Evolutionary conservation across 2,797 vertebrate genomes (phyloP), one percentile per base, ranked within the genome.

Genomic region (Antennarius maculatus): DNA sequence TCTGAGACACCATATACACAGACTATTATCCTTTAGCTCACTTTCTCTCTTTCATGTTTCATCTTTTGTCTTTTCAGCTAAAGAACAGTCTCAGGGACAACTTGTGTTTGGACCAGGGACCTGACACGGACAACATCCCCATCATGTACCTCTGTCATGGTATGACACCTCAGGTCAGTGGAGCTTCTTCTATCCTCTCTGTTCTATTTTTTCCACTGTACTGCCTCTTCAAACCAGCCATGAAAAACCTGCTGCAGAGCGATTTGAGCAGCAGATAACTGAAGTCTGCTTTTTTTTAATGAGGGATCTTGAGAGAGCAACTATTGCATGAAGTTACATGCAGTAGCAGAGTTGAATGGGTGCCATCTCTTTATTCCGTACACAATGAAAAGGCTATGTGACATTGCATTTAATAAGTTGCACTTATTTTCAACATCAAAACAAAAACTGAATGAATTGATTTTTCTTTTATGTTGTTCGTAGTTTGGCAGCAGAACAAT

Each of bases 91-190:
- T 98, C 55, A 95, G 95, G 89, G 94, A 91, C 3, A 94, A 98
- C 87, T 90, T 99, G 76, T 99, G 97, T 92, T 91, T 99, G 83
- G 97, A 99, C 89, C 97, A 98, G 88, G 97, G 97, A 34, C 97
- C 96, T 5, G 95, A 97, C 76, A 93, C 94, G 0, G 97, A 99
- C 91, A 98, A 98, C 39, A 82, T 96, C 49, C 97, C 97, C 54
- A 98, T 98, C 86, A 90, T 99, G 93, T 98, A 98, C 63, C 93
- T 96, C 79, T 98, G 97, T 88, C 96, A 98, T 0, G 97, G 97
- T 52, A 94, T 97, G 95, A 96, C 96, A 0, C 95, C 97, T 8
- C 97, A 99, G 97, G 97, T 98, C 71, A 93, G 96, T 94, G 61
- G 47, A 4, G 47, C 62, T 61, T 39, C 41, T 31, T 47, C 5